Conservation (phyloP, 2,888 invertebrate genomes). For the Endotricha flammealis region DNA sequence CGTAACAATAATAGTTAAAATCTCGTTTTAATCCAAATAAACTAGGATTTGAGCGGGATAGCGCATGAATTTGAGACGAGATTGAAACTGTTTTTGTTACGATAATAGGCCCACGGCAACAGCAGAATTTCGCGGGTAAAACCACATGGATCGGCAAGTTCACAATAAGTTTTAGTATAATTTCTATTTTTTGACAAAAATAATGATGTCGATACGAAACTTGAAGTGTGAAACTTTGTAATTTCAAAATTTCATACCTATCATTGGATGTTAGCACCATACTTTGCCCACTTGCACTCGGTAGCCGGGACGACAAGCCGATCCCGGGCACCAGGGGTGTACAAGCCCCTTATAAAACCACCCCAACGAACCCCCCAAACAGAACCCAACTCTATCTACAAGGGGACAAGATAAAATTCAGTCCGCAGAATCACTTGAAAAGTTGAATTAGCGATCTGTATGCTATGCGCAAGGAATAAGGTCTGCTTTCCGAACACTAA, state of each 20-base stretch:
- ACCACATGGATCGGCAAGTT: too few relatives aligned
- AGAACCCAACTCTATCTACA: slow-evolving; percentile 27
- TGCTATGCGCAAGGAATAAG: slow-evolving; percentile 64
- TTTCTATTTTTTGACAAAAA: slow-evolving; percentile 3
- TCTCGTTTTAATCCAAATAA: too few relatives aligned
- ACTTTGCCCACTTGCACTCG: slow-evolving; percentile 59
- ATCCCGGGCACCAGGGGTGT: slow-evolving; percentile 50
- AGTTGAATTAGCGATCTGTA: slow-evolving; percentile 62
- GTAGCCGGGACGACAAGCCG: slow-evolving; percentile 66
- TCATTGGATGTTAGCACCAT: slow-evolving; percentile 36
- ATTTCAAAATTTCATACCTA: slow-evolving; percentile 30
- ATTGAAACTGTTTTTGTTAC: too few relatives aligned
- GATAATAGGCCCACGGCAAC: too few relatives aligned
- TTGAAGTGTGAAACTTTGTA: slow-evolving; percentile 29
- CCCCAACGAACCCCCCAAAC: slow-evolving; percentile 14
- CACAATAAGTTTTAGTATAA: too few relatives aligned
- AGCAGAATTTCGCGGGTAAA: too few relatives aligned
- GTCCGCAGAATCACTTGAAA: slow-evolving; percentile 13
- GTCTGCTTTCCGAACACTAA: slow-evolving; percentile 68
- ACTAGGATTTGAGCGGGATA: too few relatives aligned
- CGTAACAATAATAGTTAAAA: too few relatives aligned
- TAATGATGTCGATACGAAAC: slow-evolving; percentile 28
- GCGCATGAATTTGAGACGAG: too few relatives aligned
- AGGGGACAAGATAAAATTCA: slow-evolving; percentile 22
- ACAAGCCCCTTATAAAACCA: slow-evolving; percentile 44